Percentiles rank a stretch among this genome's conserved stretches.
These are phyloP conservation scores for Odontesthes bonariensis DNA, from an alignment of 2,113 vertebrate species.

Conservation along the genomic window DNA sequence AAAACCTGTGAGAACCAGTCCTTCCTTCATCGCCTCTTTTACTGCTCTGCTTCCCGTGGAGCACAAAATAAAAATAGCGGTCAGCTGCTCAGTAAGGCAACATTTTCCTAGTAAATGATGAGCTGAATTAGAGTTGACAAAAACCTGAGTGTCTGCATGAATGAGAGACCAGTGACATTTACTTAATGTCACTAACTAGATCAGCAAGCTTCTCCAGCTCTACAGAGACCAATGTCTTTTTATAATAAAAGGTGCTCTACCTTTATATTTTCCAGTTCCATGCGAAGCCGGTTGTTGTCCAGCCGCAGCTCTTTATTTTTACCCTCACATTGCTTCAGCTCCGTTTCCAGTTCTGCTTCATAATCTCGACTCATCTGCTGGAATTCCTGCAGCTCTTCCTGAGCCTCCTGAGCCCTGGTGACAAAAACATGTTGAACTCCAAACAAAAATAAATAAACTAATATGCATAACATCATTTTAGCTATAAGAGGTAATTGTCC, in stretches of 20 bases:
- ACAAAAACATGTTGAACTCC: slow-evolving; percentile 12
- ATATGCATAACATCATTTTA: neutral
- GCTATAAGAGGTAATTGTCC: neutral
- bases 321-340: slow-evolving; percentile 92
- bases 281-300: slow-evolving; percentile 88
- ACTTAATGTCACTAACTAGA: slow-evolving; percentile 21
- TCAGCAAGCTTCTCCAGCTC: neutral
- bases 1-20: slow-evolving; percentile 21
- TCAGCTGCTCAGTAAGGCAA: slow-evolving; percentile 65
- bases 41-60: slow-evolving; percentile 42
- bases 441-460: neutral
- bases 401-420: slow-evolving; percentile 87
- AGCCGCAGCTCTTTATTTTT: slow-evolving; percentile 92
- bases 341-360: slow-evolving; percentile 93
- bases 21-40: slow-evolving; percentile 30
- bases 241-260: slow-evolving; percentile 71
- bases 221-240: neutral
- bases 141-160: neutral
- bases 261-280: slow-evolving; percentile 92
- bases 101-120: slow-evolving; percentile 44
- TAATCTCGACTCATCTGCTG: slow-evolving; percentile 97
- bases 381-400: slow-evolving; percentile 94
- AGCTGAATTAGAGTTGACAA: slow-evolving; percentile 15
- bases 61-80: slow-evolving; percentile 54
- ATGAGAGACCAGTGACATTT: too few relatives aligned